Evolutionary conservation across 2,797 vertebrate genomes (phyloP).

Genomic region (Acropternis orthonyx): DNA sequence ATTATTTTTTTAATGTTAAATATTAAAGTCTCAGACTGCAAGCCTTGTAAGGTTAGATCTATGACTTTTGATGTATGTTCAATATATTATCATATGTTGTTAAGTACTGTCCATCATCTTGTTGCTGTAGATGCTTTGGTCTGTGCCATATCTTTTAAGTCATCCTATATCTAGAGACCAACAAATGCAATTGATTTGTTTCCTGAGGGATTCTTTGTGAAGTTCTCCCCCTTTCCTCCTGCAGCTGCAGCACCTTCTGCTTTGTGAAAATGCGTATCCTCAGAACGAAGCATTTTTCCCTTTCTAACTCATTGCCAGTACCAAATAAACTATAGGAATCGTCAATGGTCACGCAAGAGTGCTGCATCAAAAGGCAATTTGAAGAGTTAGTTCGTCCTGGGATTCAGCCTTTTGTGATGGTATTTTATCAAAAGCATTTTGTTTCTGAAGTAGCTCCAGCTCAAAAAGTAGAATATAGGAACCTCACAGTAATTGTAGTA

Average conservation of each 20-base stretch:
- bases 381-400: neutral
- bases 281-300: neutral
- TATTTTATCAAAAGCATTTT: neutral
- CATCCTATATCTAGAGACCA: neutral
- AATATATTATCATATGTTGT: neutral
- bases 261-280: neutral
- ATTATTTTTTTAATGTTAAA: neutral
- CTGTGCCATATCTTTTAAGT: neutral
- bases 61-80: slow-evolving; percentile 7
- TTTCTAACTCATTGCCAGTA: neutral
- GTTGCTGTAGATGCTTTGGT: neutral
- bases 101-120: neutral
- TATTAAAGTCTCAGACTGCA: neutral
- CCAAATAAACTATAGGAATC: neutral
- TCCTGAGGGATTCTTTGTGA: neutral
- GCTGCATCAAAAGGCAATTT: neutral
- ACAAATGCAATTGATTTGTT: neutral
- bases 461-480: neutral
- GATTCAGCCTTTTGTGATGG: neutral
- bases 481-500: neutral
- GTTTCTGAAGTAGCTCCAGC: neutral
- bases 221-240: neutral
- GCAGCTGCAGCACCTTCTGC: neutral
- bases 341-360: neutral
- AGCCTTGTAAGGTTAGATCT: neutral